Evolutionary conservation across 2,113 vertebrate species (phyloP).

Genomic region (Athene noctua): DNA sequence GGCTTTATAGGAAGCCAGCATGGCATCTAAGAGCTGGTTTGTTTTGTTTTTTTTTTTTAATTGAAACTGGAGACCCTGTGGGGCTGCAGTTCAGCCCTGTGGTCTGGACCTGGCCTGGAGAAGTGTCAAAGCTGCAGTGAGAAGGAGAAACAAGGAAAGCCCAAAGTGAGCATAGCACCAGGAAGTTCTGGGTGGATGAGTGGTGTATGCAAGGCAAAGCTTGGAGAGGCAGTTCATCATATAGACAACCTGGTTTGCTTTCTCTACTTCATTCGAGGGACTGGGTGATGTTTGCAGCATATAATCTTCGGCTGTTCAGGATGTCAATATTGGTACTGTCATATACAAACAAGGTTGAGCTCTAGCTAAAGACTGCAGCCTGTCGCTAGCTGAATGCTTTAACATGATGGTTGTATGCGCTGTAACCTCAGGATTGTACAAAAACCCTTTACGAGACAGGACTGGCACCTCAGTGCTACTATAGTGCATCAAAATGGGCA

Average conservation of each 20-base stretch:
- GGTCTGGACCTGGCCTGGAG: background rate
- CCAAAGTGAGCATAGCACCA: background rate
- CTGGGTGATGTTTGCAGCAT: background rate
- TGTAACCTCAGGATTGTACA: background rate
- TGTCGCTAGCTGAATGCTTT: background rate
- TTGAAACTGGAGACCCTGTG: background rate
- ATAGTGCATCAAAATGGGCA: background rate
- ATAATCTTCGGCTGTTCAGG: background rate
- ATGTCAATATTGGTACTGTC: background rate
- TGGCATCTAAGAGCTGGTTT: background rate
- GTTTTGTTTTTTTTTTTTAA: background rate
- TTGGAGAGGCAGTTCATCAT: background rate
- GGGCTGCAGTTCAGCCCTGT: background rate
- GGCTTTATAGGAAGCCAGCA: background rate
- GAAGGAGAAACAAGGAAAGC: background rate
- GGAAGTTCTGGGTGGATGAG: background rate
- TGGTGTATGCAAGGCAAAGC: background rate
- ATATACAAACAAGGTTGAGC: background rate
- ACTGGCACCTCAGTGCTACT: background rate
- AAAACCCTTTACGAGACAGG: background rate
- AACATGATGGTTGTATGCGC: background rate
- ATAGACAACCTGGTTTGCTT: background rate
- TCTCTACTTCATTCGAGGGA: background rate
- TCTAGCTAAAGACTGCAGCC: background rate
- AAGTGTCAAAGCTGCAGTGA: background rate